These are phyloP conservation scores for Pseudomyrmex flavicornis DNA, from an alignment of 1,140 invertebrate genomes.

Conservation along the genomic window DNA sequence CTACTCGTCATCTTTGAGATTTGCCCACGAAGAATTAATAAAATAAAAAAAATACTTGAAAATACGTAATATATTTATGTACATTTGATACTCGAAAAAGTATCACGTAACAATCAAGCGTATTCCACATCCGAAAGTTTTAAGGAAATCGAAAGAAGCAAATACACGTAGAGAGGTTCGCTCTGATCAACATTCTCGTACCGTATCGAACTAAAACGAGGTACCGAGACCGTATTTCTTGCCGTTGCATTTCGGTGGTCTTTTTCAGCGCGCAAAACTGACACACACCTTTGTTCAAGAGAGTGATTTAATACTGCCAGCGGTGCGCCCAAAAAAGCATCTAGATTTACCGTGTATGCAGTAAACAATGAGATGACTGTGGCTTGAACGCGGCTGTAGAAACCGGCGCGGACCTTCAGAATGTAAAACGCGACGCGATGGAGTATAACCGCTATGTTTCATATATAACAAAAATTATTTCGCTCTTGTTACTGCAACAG, in stretches of 20 bases:
- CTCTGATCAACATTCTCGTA: slow-evolving; percentile 13
- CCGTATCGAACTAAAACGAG: slow-evolving; percentile 32
- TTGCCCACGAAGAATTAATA: no score
- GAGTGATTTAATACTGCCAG: slow-evolving; percentile 53
- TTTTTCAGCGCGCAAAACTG: slow-evolving; percentile 52
- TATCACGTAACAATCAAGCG: background rate
- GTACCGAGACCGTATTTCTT: slow-evolving; percentile 38
- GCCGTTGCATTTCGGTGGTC: slow-evolving; percentile 13
- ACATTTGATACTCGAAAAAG: background rate
- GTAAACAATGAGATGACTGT: slow-evolving; percentile 56
- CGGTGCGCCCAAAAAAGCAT: slow-evolving; percentile 29
- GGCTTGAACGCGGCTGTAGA: slow-evolving; percentile 2
- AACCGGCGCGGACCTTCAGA: background rate
- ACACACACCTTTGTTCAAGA: slow-evolving; percentile 45
- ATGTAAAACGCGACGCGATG: slow-evolving; percentile 57
- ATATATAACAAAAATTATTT: slow-evolving; percentile 65
- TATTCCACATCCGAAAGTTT: background rate
- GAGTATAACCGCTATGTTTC: slow-evolving; percentile 40
- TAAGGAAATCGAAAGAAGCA: background rate
- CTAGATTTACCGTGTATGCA: slow-evolving; percentile 30
- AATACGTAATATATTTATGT: background rate
- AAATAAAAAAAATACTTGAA: background rate
- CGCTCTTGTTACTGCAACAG: slow-evolving; percentile 70
- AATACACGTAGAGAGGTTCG: background rate
- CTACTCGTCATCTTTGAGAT: no score